Conservation (phyloP, 2,113 vertebrate genomes). For the Chlamydotis undulata region DNA sequence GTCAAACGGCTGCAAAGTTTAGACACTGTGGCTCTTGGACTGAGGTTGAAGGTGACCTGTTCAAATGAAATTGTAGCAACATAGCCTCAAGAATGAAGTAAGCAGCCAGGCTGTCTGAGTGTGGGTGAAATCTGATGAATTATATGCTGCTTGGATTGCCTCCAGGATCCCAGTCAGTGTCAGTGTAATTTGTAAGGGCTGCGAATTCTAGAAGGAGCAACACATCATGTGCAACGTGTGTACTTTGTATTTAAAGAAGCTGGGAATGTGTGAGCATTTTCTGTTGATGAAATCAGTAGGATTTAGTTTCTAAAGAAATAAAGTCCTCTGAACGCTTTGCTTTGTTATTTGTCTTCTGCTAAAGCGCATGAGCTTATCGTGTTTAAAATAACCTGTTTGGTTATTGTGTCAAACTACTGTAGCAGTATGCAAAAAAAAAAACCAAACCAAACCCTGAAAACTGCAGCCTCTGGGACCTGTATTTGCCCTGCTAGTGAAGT, state of each 20-base stretch:
- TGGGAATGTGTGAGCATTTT: background rate
- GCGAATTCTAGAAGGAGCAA: conserved; percentile 3
- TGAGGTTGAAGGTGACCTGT: conserved; percentile 23
- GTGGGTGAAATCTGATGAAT: conserved; percentile 64
- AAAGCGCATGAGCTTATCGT: fast-evolving
- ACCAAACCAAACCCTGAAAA: background rate
- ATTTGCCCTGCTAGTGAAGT: background rate
- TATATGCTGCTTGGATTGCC: conserved; percentile 38
- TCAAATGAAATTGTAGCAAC: conserved; percentile 40
- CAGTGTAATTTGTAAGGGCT: conserved; percentile 25
- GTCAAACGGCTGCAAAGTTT: background rate
- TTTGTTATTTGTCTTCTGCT: background rate
- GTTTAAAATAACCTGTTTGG: background rate
- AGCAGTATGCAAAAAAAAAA: background rate
- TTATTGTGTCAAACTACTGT: background rate
- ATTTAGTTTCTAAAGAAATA: conserved; percentile 45
- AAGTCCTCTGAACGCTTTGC: background rate
- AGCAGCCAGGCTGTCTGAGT: conserved; percentile 30
- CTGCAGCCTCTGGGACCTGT: background rate
- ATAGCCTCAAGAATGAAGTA: conserved; percentile 48
- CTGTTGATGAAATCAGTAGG: conserved; percentile 25
- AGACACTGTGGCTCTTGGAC: background rate
- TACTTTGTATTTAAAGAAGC: background rate
- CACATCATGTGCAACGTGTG: background rate
- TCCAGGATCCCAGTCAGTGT: conserved; percentile 26